Percentiles rank a stretch among this genome's conserved stretches.
Evolutionary conservation across 2,113 vertebrate species (phyloP).

Genomic region (Spheniscus mendiculus): DNA sequence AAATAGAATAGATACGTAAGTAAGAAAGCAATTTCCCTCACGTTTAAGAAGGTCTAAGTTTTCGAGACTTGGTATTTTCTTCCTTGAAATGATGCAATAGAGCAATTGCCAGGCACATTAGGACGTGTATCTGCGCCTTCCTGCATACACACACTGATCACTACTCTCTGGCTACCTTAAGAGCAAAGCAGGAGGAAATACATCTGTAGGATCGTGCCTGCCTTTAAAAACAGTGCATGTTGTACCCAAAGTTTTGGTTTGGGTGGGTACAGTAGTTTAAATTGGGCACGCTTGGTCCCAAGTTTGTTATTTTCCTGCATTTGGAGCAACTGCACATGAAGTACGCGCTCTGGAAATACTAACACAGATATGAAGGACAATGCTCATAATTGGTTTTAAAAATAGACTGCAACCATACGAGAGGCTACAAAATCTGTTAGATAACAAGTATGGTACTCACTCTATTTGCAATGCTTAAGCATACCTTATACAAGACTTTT

Average conservation of each 20-base stretch:
- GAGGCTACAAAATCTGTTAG: constrained; percentile 1
- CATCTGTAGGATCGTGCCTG: not conserved
- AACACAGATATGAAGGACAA: not conserved
- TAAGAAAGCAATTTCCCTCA: constrained; percentile 47
- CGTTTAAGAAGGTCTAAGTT: not conserved
- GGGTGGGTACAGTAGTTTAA: not conserved
- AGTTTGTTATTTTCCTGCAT: not conserved
- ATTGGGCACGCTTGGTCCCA: not conserved
- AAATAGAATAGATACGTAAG: constrained; percentile 38
- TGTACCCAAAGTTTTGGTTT: not conserved
- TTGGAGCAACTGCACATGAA: not conserved
- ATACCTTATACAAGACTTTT: not conserved
- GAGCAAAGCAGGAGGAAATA: not conserved
- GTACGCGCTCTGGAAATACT: not conserved
- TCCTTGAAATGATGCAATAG: not conserved
- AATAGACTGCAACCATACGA: not conserved
- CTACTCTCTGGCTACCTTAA: not conserved
- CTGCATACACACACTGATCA: not conserved
- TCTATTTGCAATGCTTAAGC: not conserved
- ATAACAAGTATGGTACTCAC: not conserved
- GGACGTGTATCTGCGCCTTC: not conserved
- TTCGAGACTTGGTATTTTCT: constrained; percentile 1
- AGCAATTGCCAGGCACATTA: constrained; percentile 15
- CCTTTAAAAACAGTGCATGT: not conserved
- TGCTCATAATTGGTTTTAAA: not conserved